These are phyloP conservation scores for Oryzias woworae DNA, from an alignment of 2,113 vertebrate genomes.

Conservation along the genomic window DNA sequence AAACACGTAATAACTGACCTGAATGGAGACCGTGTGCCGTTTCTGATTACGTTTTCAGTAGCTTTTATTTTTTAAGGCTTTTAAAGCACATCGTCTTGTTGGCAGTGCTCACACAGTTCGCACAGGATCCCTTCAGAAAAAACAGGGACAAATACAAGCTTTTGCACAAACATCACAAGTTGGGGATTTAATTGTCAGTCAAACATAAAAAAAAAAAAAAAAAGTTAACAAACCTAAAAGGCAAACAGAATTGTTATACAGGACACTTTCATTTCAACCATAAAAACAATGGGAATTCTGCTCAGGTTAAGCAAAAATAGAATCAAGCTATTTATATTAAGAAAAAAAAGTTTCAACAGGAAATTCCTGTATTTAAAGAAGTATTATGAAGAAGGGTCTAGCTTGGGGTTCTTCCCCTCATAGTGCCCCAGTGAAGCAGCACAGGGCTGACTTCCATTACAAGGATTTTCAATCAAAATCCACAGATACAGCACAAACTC, in stretches of 20 bases:
- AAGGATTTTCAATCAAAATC: constrained; percentile 28
- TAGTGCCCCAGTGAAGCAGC: constrained; percentile 24
- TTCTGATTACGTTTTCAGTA: constrained; percentile 51
- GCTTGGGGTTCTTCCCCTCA: constrained; percentile 8
- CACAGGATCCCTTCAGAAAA: constrained; percentile 40
- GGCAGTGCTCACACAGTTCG: constrained; percentile 10
- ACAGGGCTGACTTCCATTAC: constrained; percentile 28
- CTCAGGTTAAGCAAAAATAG: constrained; percentile 17
- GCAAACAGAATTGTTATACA: not conserved
- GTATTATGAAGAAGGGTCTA: constrained; percentile 1
- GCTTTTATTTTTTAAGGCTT: constrained; percentile 70
- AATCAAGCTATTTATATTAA: constrained; percentile 54
- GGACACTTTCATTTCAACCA: too few relatives aligned
- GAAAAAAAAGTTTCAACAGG: constrained; percentile 24
- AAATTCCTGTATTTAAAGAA: constrained; percentile 25
- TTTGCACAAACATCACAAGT: constrained; percentile 29
- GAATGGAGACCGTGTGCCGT: constrained; percentile 33
- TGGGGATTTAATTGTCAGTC: constrained; percentile 33
- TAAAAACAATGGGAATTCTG: too few relatives aligned
- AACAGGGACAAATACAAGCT: constrained; percentile 34
- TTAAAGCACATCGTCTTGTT: constrained; percentile 59
- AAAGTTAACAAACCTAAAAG: constrained; percentile 15
- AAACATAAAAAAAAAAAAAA: constrained; percentile 17
- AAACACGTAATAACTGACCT: not conserved
- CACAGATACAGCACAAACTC: constrained; percentile 39